Percentiles rank a stretch among this genome's conserved stretches.
Evolutionary conservation across 2,888 invertebrate genomes (phyloP).

Genomic region (Eulithis prunata): DNA sequence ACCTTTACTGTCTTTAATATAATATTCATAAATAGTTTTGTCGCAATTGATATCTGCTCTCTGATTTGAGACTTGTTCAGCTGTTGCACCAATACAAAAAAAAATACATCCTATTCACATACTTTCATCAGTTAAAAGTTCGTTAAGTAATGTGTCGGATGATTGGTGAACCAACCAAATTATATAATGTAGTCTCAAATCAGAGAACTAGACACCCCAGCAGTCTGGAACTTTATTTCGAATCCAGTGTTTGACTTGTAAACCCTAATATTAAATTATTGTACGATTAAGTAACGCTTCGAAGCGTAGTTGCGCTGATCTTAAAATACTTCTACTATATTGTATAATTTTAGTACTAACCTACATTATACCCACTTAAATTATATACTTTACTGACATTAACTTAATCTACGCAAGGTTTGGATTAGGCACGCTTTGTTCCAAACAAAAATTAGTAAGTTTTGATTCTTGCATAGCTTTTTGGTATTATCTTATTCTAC

Average conservation of each 20-base stretch:
- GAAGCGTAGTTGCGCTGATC: slow-evolving; percentile 79
- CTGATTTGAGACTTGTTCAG: slow-evolving; percentile 14
- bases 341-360: slow-evolving; percentile 81
- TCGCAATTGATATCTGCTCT: slow-evolving; percentile 29
- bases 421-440: slow-evolving; percentile 74
- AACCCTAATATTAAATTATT: slow-evolving; percentile 73
- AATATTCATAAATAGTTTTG: slow-evolving; percentile 24
- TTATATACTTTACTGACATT: slow-evolving; percentile 79
- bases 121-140: slow-evolving; percentile 20
- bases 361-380: slow-evolving; percentile 79
- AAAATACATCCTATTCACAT: slow-evolving; percentile 13
- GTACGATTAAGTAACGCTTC: slow-evolving; percentile 80
- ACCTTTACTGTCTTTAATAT: slow-evolving; percentile 38
- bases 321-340: slow-evolving; percentile 73
- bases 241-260: slow-evolving; percentile 70
- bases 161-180: background rate
- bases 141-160: slow-evolving; percentile 2
- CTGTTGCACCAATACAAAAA: slow-evolving; percentile 4
- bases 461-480: slow-evolving; percentile 76
- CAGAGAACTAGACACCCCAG: slow-evolving; percentile 56
- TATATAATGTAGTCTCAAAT: slow-evolving; percentile 7
- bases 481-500: slow-evolving; percentile 57
- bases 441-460: slow-evolving; percentile 52
- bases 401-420: slow-evolving; percentile 70
- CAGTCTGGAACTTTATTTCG: slow-evolving; percentile 73